Conservation (phyloP, 1,140 invertebrate genomes). For the Bradysia coprophila region DNA sequence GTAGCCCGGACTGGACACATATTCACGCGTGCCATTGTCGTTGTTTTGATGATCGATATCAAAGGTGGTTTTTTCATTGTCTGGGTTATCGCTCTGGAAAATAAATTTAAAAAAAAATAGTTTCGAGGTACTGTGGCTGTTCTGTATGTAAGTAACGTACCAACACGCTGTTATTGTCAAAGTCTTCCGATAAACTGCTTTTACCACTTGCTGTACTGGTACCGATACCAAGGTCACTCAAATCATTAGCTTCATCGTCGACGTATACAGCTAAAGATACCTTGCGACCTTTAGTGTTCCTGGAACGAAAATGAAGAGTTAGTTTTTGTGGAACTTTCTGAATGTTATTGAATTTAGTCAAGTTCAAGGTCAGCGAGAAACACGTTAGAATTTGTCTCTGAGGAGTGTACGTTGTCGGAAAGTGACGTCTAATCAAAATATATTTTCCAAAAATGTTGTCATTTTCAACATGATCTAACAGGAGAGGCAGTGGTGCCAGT, state of each 20-base stretch:
- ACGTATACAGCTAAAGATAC: conserved; percentile 39
- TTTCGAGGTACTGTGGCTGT: too few relatives aligned
- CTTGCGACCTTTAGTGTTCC: conserved; percentile 33
- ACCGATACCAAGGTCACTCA: conserved; percentile 63
- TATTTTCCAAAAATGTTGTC: too few relatives aligned
- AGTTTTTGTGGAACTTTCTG: too few relatives aligned
- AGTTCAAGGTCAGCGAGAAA: too few relatives aligned
- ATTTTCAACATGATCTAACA: too few relatives aligned
- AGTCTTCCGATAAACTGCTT: conserved; percentile 49
- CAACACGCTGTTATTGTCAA: conserved; percentile 47
- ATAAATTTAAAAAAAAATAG: conserved; percentile 5
- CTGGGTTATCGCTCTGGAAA: conserved; percentile 42
- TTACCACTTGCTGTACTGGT: conserved; percentile 55
- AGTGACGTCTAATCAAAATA: too few relatives aligned
- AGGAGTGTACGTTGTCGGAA: too few relatives aligned
- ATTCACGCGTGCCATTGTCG: conserved; percentile 23
- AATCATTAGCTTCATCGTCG: conserved; percentile 63
- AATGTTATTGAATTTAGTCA: too few relatives aligned
- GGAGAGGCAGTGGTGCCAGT: too few relatives aligned
- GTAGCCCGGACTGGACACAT: conserved; percentile 17
- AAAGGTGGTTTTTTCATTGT: conserved; percentile 41
- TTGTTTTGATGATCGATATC: conserved; percentile 34
- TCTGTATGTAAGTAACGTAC: conserved; percentile 11
- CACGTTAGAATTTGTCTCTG: too few relatives aligned
- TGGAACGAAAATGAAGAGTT: too few relatives aligned